phyloP scores from a whole-genome alignment of 2,113 vertebrate genomes.

The Mastomys natalensis region DNA sequence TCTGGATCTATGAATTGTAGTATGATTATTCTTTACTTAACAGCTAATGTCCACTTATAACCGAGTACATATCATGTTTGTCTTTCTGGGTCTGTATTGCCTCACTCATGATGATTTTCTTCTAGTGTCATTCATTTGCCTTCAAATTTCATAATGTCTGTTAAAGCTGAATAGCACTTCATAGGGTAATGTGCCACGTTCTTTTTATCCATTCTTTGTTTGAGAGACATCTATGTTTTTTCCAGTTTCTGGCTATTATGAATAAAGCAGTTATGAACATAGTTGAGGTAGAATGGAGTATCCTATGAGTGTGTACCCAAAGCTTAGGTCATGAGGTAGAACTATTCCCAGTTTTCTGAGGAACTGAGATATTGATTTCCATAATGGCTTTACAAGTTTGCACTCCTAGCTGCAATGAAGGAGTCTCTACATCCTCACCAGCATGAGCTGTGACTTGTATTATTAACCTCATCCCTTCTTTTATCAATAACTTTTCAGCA shows the following conservation, averaged over 20 bases:
- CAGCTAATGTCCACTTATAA: not conserved
- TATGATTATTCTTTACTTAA: not conserved
- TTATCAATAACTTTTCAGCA: not conserved
- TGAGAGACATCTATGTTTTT: not conserved
- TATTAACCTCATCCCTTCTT: not conserved
- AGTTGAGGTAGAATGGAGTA: not conserved
- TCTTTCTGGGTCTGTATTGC: not conserved
- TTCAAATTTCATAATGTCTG: not conserved
- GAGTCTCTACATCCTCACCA: not conserved
- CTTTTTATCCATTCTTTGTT: not conserved
- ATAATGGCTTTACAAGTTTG: not conserved
- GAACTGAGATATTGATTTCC: not conserved
- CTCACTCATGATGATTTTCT: not conserved
- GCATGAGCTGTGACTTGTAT: not conserved
- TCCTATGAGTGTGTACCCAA: not conserved
- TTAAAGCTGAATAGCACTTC: not conserved
- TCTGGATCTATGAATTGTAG: not conserved
- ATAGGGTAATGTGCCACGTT: not conserved
- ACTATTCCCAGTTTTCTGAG: not conserved
- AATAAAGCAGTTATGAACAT: not conserved
- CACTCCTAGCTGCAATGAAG: not conserved
- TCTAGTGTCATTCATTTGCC: not conserved
- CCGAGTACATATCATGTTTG: not conserved
- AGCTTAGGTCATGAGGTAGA: not conserved
- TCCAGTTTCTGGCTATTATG: not conserved